Evolutionary conservation across 1,140 invertebrate genomes (phyloP).

Genomic region (Bombus terrestris): DNA sequence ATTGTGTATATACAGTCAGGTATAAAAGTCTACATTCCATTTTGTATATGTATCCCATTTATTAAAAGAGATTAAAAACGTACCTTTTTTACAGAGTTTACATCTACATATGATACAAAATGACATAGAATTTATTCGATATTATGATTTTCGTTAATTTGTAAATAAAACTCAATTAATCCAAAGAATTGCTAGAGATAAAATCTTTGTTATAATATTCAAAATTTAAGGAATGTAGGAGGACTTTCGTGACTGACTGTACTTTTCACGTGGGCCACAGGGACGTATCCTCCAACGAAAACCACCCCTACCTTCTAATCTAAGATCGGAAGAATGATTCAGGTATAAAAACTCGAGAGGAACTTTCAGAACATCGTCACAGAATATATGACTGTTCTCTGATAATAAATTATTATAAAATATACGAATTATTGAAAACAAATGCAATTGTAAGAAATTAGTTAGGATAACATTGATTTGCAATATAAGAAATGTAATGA

Average conservation of each 20-base stretch:
- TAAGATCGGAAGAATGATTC: background rate
- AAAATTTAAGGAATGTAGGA: background rate
- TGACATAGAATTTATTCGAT: no score
- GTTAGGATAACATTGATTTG: no score
- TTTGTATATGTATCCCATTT: background rate
- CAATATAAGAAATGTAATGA: background rate
- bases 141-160: no score
- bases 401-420: background rate
- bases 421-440: background rate
- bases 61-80: background rate
- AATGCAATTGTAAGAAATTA: background rate
- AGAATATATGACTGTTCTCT: background rate
- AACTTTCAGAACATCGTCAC: background rate
- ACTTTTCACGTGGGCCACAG: constrained; percentile 32
- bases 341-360: background rate
- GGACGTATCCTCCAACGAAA: constrained; percentile 12
- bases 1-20: background rate
- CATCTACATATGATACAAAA: background rate
- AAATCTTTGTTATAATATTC: background rate
- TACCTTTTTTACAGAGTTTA: background rate
- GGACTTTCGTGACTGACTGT: background rate
- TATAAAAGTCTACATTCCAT: background rate
- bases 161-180: no score
- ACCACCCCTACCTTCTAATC: background rate
- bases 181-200: background rate